phyloP scores from a whole-genome alignment of 2,113 vertebrate genomes.

The Psilopsiagon aurifrons region DNA sequence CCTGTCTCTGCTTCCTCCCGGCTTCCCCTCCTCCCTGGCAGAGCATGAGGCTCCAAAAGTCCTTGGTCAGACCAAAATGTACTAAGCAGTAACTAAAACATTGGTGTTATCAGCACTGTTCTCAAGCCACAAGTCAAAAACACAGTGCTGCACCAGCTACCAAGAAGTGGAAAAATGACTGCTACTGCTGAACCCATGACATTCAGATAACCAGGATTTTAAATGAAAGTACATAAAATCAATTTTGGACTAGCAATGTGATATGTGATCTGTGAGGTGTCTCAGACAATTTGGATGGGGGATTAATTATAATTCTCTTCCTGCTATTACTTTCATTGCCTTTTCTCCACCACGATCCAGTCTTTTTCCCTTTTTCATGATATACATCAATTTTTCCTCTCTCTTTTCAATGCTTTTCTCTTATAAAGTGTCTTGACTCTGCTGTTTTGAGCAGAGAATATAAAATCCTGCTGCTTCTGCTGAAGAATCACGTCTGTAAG shows the following conservation, averaged over 20 bases:
- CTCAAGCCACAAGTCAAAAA: too few relatives aligned
- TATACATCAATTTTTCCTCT: background rate
- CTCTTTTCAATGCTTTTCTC: background rate
- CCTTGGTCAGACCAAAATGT: too few relatives aligned
- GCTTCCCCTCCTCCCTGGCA: too few relatives aligned
- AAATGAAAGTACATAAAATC: background rate
- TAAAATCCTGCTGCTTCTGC: background rate
- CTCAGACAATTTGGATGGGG: background rate
- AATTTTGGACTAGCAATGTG: background rate
- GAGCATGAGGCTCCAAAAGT: too few relatives aligned
- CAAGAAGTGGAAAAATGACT: too few relatives aligned
- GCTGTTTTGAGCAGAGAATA: background rate
- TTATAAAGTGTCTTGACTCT: background rate
- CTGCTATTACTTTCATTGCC: background rate
- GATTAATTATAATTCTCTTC: background rate
- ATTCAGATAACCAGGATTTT: background rate
- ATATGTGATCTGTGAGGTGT: background rate
- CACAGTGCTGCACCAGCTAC: too few relatives aligned
- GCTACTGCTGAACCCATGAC: too few relatives aligned
- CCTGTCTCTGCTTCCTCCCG: too few relatives aligned
- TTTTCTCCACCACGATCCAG: background rate
- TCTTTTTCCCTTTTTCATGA: background rate
- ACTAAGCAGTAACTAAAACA: too few relatives aligned
- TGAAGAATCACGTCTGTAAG: background rate
- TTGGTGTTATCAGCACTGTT: too few relatives aligned